Evolutionary conservation across 2,888 invertebrate species (phyloP).

Genomic region (Heliothis peltigera): DNA sequence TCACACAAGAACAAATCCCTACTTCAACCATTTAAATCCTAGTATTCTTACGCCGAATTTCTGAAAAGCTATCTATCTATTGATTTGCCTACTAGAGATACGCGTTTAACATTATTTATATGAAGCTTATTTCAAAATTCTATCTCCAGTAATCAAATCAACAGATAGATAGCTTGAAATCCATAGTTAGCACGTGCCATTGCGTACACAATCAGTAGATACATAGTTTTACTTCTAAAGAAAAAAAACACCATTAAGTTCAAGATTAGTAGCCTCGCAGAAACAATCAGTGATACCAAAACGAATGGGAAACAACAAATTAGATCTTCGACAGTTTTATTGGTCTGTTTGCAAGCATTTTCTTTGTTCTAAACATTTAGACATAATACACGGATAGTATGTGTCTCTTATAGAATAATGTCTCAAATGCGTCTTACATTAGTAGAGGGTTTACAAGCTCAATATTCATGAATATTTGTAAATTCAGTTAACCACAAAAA

Average conservation of each 20-base stretch:
- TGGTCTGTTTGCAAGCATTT: constrained; percentile 34
- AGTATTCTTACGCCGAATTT: background rate
- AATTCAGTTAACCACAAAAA: too few species aligned
- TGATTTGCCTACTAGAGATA: too few species aligned
- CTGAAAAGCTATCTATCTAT: too few species aligned
- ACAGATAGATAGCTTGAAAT: too few species aligned
- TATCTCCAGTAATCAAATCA: too few species aligned
- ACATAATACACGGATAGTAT: background rate
- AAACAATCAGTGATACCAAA: constrained; percentile 15
- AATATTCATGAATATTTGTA: too few species aligned
- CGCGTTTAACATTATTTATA: too few species aligned
- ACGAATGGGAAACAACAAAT: constrained; percentile 39
- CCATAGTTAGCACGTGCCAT: too few species aligned
- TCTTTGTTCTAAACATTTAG: background rate
- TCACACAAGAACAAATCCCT: background rate
- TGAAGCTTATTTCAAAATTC: too few species aligned
- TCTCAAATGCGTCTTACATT: too few species aligned
- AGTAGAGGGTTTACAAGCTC: too few species aligned
- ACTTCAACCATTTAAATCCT: background rate
- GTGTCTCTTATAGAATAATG: too few species aligned
- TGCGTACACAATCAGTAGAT: background rate
- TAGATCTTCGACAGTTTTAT: constrained; percentile 38
- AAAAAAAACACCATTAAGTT: background rate
- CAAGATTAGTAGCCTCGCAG: background rate
- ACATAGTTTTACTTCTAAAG: background rate